phyloP scores from a whole-genome alignment of 2,888 invertebrate species.

The Mythimna albipuncta region DNA sequence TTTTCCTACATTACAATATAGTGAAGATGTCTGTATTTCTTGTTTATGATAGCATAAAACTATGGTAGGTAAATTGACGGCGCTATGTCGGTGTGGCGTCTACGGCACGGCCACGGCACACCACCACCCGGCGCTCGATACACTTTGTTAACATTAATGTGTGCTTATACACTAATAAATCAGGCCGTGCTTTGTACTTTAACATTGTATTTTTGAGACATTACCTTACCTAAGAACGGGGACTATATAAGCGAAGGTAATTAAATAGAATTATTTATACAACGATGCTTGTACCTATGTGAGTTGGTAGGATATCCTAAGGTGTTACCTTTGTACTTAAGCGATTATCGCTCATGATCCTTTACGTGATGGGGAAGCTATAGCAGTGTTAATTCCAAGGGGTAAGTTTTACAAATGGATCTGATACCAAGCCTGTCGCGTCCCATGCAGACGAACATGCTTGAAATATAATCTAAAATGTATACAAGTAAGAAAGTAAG shows the following conservation, averaged over 20 bases:
- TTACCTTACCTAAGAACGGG: constrained; percentile 36
- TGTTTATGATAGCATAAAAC: constrained; percentile 87
- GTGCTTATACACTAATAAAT: constrained; percentile 63
- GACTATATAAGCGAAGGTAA: constrained; percentile 39
- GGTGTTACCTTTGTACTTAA: constrained; percentile 50
- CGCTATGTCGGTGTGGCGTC: constrained; percentile 77
- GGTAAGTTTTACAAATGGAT: constrained; percentile 50
- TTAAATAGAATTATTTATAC: constrained; percentile 47
- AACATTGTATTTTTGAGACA: constrained; percentile 58
- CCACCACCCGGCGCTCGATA: constrained; percentile 63
- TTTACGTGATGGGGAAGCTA: constrained; percentile 52
- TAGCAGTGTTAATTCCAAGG: constrained; percentile 56
- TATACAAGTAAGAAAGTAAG: background rate
- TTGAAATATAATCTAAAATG: background rate
- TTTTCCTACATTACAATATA: constrained; percentile 82
- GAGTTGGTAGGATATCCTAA: constrained; percentile 22
- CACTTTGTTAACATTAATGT: constrained; percentile 70
- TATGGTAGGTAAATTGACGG: constrained; percentile 84
- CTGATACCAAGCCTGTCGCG: constrained; percentile 31
- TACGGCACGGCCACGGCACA: constrained; percentile 67
- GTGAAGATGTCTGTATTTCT: constrained; percentile 86
- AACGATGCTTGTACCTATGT: constrained; percentile 34
- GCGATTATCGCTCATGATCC: constrained; percentile 55
- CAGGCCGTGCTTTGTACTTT: constrained; percentile 57
- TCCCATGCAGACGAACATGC: background rate